These are phyloP conservation scores for Upupa epops DNA, from an alignment of 2,113 vertebrate species.

Conservation along the genomic window DNA sequence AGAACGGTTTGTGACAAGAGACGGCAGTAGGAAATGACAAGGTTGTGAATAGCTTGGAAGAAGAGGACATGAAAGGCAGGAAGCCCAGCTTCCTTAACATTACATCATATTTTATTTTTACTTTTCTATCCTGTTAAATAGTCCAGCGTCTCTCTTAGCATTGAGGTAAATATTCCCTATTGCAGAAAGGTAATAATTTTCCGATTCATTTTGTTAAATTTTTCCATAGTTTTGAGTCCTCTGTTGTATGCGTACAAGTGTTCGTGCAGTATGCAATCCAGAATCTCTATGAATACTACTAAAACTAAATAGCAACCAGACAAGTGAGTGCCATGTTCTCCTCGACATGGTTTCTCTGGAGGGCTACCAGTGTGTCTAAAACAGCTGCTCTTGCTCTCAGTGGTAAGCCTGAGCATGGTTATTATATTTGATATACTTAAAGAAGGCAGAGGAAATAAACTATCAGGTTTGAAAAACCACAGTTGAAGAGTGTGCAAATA, in stretches of 20 bases:
- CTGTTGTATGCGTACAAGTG: background rate
- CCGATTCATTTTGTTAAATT: background rate
- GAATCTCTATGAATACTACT: background rate
- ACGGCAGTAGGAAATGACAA: constrained; percentile 50
- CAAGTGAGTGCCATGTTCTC: background rate
- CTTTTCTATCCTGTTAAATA: background rate
- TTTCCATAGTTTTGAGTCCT: background rate
- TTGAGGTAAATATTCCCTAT: background rate
- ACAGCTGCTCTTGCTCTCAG: background rate
- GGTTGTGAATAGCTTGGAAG: constrained; percentile 53
- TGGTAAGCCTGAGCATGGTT: background rate
- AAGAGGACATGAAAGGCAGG: constrained; percentile 58
- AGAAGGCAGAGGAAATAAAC: background rate
- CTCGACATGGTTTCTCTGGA: background rate
- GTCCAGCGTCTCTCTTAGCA: background rate
- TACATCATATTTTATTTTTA: constrained; percentile 57
- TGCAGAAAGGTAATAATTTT: background rate
- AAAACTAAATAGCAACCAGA: background rate
- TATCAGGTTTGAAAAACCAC: background rate
- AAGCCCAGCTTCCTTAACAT: constrained; percentile 56
- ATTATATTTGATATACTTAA: background rate
- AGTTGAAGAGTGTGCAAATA: background rate
- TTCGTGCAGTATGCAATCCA: background rate
- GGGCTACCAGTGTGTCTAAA: background rate
- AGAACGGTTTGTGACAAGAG: constrained; percentile 45